Evolutionary conservation across 2,113 vertebrate genomes (phyloP), one percentile per base, ranked within the genome.

Genomic region (Mesoclemmys tuberculata): DNA sequence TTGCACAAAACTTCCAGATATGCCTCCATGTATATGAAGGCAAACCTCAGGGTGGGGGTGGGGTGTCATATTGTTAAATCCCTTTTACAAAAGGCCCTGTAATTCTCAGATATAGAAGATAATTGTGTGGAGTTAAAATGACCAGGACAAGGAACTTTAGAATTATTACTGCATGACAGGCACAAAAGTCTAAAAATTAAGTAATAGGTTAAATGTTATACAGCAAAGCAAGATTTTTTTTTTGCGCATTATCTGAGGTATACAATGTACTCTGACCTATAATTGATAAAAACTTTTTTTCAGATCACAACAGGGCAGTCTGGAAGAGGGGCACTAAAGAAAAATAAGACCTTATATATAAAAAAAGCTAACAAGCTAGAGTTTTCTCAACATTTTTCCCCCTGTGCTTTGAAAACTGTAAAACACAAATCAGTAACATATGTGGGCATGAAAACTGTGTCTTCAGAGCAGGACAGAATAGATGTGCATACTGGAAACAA

Each of bases 231-330:
- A 94, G 61, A 68, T 85, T 88, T 82, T 94, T 97, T 95, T 90
- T 55, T 41, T 35, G 49, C 77, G 85, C 44, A 84, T 68, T 88
- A 92, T 95, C 90, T 96, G 93, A 94, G 86, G 77, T 93, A 91
- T 97, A 93, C 91, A 84, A 89, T 85, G 58, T 94, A 92, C 94
- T 96, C 81, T 93, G 90, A 96, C 92, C 80, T 87, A 83, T 41
- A 58, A 94, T 93, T 49, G 80, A 97, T 87, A 79, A 77, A 77
- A 80, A 89, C 87, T 92, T 97, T 89, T n/a, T 89, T 90, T 95
- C 86, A 84, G 29, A 93, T 80, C 48, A 82, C 51, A 95, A 74
- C 51, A 84, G 81, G 58, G 51, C 86, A 68, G 21, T 87, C 83
- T 89, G 46, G 75, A 93, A 93, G 90, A 92, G 55, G 24, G 93